Evolutionary conservation across 2,888 invertebrate genomes (phyloP).

Genomic region (Cerastis rubricosa): DNA sequence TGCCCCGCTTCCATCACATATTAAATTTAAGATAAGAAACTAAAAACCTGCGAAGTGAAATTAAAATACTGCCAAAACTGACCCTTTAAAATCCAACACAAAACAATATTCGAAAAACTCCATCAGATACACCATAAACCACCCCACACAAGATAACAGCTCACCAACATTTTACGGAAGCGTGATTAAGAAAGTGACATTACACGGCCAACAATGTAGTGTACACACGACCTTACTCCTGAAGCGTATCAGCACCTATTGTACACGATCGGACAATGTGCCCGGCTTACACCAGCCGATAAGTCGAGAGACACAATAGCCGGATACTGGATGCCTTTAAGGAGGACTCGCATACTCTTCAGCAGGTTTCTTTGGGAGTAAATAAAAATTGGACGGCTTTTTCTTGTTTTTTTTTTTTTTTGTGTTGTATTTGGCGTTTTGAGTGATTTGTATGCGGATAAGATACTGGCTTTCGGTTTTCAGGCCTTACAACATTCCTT

Average conservation of each 20-base stretch:
- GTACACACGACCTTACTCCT: constrained; percentile 52
- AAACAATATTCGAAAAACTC: not conserved
- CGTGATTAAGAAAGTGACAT: constrained; percentile 57
- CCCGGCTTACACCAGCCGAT: constrained; percentile 74
- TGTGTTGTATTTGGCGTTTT: not conserved
- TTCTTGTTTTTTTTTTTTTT: constrained; percentile 14
- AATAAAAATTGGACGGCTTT: not conserved
- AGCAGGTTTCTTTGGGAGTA: constrained; percentile 14
- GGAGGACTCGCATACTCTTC: constrained; percentile 32
- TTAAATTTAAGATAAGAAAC: not conserved
- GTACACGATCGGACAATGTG: constrained; percentile 69
- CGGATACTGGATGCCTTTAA: constrained; percentile 65
- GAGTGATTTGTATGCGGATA: not conserved
- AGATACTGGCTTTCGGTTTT: not conserved
- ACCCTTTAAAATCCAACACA: not conserved
- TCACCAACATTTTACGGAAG: constrained; percentile 32
- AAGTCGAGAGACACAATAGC: constrained; percentile 69
- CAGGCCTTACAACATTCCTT: not conserved
- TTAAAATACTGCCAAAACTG: no score
- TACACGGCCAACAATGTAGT: constrained; percentile 45
- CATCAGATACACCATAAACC: not conserved
- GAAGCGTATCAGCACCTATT: constrained; percentile 56
- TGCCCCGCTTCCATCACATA: no score
- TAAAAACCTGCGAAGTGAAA: not conserved
- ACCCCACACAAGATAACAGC: not conserved